Conservation (phyloP, 2,888 invertebrate genomes). For the Rhagonycha lutea region DNA sequence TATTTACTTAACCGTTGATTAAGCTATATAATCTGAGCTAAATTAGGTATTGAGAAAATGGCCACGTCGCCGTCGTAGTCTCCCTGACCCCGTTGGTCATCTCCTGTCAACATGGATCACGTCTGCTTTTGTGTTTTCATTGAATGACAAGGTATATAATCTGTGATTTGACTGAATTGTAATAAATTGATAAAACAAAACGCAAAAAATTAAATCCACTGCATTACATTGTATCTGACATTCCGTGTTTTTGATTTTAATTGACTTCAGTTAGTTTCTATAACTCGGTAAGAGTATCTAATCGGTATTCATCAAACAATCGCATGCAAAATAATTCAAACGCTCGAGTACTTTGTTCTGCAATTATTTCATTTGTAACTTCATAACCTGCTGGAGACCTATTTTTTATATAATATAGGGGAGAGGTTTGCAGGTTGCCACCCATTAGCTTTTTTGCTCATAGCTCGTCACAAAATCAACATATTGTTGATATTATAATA, state of each 20-base stretch:
- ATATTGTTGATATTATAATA: too few species aligned
- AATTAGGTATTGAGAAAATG: too few species aligned
- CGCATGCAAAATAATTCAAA: background rate
- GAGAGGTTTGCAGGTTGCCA: too few species aligned
- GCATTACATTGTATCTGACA: background rate
- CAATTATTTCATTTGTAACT: background rate
- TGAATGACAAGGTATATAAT: too few species aligned
- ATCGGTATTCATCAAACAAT: background rate
- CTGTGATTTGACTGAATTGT: background rate
- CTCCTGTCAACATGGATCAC: too few species aligned
- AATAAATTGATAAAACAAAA: background rate
- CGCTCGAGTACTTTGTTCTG: background rate
- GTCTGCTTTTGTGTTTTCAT: too few species aligned
- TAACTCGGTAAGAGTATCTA: background rate
- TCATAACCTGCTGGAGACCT: background rate
- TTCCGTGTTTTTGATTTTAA: background rate
- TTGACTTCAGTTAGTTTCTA: background rate
- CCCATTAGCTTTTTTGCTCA: too few species aligned
- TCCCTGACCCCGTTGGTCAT: too few species aligned
- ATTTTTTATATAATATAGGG: background rate
- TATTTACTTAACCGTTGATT: too few species aligned
- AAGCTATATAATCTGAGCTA: too few species aligned
- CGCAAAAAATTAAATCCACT: background rate
- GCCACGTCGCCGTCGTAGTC: too few species aligned
- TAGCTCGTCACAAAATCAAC: too few species aligned